Evolutionary conservation across 1,140 invertebrate species (phyloP).

Genomic region (Temnothorax nylanderi): DNA sequence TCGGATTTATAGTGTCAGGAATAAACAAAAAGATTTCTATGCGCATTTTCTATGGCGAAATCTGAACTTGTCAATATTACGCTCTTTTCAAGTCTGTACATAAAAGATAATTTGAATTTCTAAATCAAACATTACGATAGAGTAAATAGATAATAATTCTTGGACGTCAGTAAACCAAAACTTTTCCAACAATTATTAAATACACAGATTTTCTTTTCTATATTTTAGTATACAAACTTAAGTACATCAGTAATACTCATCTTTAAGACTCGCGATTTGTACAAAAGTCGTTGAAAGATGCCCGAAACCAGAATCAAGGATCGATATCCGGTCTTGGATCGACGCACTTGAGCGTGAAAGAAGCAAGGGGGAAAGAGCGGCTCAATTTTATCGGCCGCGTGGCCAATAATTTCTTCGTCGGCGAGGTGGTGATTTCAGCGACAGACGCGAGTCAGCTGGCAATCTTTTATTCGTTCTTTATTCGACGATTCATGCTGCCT

Average conservation of each 20-base stretch:
- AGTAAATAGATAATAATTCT: neutral
- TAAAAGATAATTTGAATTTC: neutral
- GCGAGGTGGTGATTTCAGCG: constrained; percentile 44
- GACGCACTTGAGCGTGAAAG: constrained; percentile 48
- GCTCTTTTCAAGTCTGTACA: neutral
- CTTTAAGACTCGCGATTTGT: neutral
- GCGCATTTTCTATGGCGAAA: neutral
- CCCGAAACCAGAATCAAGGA: constrained; percentile 31
- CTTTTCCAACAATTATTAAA: neutral
- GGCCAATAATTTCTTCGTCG: constrained; percentile 67
- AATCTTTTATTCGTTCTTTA: constrained; percentile 67
- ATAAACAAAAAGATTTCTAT: constrained; percentile 9
- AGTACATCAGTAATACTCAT: neutral
- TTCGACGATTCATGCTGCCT: neutral
- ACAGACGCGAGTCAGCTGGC: constrained; percentile 69
- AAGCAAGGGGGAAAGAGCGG: constrained; percentile 37
- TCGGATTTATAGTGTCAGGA: neutral
- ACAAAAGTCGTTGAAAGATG: neutral
- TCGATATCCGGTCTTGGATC: constrained; percentile 58
- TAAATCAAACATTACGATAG: neutral
- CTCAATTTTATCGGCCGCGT: constrained; percentile 68
- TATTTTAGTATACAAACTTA: neutral
- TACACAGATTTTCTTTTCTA: neutral
- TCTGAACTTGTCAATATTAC: neutral
- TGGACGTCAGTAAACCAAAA: neutral